Percentiles rank a stretch among this genome's conserved stretches.
These are phyloP conservation scores for Acanthisitta chloris DNA, from an alignment of 2,113 vertebrate genomes.

Conservation along the genomic window DNA sequence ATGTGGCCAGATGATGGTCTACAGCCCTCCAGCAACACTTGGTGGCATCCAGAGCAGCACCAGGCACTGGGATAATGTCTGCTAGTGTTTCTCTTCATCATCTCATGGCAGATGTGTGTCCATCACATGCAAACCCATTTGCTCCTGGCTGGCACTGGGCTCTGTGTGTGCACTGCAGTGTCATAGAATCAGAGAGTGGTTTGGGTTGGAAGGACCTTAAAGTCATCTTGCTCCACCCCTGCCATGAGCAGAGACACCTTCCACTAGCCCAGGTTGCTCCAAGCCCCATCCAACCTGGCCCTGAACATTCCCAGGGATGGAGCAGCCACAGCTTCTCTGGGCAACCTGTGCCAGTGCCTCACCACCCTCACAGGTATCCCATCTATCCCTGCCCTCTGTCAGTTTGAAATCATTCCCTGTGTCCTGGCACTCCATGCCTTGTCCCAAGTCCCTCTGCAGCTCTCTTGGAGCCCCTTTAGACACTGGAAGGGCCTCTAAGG, in stretches of 20 bases:
- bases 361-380: neutral
- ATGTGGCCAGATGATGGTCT: neutral
- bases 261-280: rapidly evolving
- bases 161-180: neutral
- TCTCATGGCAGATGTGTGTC: rapidly evolving
- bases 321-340: neutral
- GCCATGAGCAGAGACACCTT: neutral
- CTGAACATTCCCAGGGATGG: neutral
- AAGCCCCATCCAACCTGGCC: neutral
- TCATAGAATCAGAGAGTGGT: neutral
- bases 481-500: neutral
- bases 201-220: neutral
- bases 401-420: neutral
- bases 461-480: neutral
- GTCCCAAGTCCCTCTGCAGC: neutral
- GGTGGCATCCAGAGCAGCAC: neutral
- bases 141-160: neutral
- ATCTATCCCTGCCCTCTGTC: neutral
- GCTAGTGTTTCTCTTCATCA: neutral
- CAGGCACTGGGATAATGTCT: neutral
- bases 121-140: rapidly evolving
- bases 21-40: neutral
- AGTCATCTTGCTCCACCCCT: neutral
- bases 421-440: neutral
- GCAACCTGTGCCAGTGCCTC: neutral